Evolutionary conservation across 2,797 vertebrate genomes (phyloP).

Genomic region (Euthynnus affinis): DNA sequence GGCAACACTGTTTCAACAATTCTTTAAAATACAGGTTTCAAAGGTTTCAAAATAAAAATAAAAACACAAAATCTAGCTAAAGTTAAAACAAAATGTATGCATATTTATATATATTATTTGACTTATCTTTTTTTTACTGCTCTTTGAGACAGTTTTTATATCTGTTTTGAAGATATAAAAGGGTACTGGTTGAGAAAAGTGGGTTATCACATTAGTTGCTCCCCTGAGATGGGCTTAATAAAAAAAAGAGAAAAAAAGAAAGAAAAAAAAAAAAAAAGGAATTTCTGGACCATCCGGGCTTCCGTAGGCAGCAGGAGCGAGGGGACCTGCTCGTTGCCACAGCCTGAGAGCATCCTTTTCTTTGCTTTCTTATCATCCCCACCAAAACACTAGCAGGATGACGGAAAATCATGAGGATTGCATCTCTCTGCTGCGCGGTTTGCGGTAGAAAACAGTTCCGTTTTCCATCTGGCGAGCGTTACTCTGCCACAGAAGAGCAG

Average conservation of each 20-base stretch:
- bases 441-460: conserved; percentile 42
- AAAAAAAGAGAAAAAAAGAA: conserved; percentile 4
- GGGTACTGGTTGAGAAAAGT: background rate
- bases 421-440: conserved; percentile 20
- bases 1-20: background rate
- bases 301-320: conserved; percentile 83
- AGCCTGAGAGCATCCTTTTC: conserved; percentile 75
- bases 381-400: conserved; percentile 67
- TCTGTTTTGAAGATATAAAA: background rate
- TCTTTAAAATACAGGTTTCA: background rate
- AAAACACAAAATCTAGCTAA: background rate
- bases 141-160: background rate
- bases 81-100: background rate
- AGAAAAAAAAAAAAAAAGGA: background rate
- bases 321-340: conserved; percentile 77
- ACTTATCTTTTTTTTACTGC: too few species aligned
- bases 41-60: background rate
- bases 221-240: background rate
- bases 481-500: conserved; percentile 58
- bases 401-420: conserved; percentile 52
- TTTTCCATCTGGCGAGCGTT: conserved; percentile 41
- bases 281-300: conserved; percentile 67
- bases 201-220: conserved; percentile 2
- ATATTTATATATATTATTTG: background rate
- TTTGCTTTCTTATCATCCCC: conserved; percentile 63